A percentile compares a stretch with the other conserved stretches of the same genome.
Conservation (phyloP, 2,797 vertebrate genomes). For the Manis crassicaudata region DNA sequence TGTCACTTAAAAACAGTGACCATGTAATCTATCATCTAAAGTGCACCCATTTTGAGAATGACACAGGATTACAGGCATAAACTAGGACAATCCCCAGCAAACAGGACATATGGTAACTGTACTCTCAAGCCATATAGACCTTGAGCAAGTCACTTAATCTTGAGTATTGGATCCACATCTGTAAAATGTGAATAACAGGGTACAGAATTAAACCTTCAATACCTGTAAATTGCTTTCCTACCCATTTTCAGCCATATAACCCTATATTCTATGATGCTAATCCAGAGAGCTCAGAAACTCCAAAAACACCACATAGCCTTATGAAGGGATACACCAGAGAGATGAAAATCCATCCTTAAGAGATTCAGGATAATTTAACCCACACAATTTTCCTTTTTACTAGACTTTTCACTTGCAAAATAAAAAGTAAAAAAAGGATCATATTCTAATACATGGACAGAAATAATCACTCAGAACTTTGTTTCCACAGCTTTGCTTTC, state of each 20-base stretch:
- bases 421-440: background rate
- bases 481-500: background rate
- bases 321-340: background rate
- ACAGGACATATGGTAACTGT: background rate
- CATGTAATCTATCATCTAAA: background rate
- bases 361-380: background rate
- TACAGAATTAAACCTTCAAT: background rate
- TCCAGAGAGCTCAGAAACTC: background rate
- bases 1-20: background rate
- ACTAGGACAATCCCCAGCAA: background rate
- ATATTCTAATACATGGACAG: background rate
- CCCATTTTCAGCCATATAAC: background rate
- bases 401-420: background rate
- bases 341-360: background rate
- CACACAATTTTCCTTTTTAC: slow-evolving; percentile 4
- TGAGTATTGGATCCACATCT: background rate
- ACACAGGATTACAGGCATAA: background rate
- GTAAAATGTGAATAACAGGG: background rate
- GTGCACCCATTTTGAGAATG: background rate
- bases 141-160: background rate
- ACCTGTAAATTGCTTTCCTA: background rate
- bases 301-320: background rate
- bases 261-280: background rate
- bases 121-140: background rate
- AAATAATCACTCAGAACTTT: background rate